Evolutionary conservation across 2,888 invertebrate species (phyloP).

Genomic region (Lypha dubia): DNA sequence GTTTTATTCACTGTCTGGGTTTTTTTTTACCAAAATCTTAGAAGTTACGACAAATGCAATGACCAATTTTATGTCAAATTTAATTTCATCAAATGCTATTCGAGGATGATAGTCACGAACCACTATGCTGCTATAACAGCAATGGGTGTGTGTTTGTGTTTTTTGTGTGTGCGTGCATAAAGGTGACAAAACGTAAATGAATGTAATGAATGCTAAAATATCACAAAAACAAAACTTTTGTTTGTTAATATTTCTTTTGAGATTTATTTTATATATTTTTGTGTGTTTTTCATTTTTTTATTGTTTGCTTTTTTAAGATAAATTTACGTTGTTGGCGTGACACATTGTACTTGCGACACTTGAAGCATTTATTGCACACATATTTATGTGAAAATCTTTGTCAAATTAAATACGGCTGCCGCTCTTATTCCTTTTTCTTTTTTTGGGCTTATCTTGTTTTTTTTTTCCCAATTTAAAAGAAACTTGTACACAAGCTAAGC

Average conservation of each 20-base stretch:
- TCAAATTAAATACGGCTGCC: too few relatives aligned
- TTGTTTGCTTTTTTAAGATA: conserved; percentile 4
- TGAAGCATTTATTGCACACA: conserved; percentile 15
- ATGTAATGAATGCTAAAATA: conserved; percentile 1
- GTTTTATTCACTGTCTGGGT: not conserved
- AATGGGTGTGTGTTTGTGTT: conserved; percentile 5
- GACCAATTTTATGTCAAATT: conserved; percentile 28
- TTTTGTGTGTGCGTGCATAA: conserved; percentile 2
- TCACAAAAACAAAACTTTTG: not conserved
- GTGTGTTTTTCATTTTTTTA: not conserved
- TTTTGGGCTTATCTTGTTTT: too few relatives aligned
- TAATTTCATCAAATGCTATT: conserved; percentile 6
- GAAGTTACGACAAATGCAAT: not conserved
- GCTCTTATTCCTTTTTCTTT: too few relatives aligned
- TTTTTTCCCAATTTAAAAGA: too few relatives aligned
- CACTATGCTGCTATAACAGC: conserved; percentile 43
- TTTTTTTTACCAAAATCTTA: not conserved
- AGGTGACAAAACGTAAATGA: not conserved
- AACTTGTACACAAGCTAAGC: too few relatives aligned
- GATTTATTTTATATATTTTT: conserved; percentile 1
- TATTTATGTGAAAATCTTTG: too few relatives aligned
- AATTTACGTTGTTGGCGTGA: conserved; percentile 54
- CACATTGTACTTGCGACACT: conserved; percentile 59
- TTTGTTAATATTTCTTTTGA: conserved; percentile 7
- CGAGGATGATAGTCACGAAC: not conserved